These are phyloP conservation scores for Operophtera brumata DNA, from an alignment of 2,888 invertebrate species.

Conservation along the genomic window DNA sequence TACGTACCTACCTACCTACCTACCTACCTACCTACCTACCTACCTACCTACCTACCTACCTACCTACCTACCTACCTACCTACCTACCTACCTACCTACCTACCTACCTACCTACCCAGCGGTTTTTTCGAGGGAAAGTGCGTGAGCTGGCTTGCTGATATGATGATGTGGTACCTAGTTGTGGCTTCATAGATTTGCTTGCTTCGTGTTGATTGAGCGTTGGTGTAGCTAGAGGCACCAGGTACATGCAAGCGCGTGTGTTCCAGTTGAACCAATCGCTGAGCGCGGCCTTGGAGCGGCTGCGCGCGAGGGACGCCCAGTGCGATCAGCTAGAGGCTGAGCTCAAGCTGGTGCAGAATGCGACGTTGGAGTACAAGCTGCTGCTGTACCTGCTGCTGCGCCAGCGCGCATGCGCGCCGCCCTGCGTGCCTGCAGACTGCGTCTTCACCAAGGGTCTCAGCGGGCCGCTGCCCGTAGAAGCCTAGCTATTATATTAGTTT, in stretches of 20 bases:
- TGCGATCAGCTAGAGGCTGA: slow-evolving; percentile 59
- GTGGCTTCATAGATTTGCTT: no score
- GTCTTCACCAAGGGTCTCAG: slow-evolving; percentile 47
- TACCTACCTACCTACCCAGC: background rate
- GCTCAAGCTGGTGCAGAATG: slow-evolving; percentile 57
- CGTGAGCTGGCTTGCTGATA: no score
- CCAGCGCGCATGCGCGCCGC: slow-evolving; percentile 47
- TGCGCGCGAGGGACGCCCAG: slow-evolving; percentile 57
- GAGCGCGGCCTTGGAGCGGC: slow-evolving; percentile 48
- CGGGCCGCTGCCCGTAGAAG: slow-evolving; percentile 1
- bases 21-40: no score
- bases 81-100: no score
- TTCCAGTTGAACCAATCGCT: slow-evolving; percentile 39
- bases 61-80: no score
- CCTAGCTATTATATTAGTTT: background rate
- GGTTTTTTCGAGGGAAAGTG: no score
- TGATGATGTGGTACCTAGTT: no score
- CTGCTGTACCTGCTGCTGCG: slow-evolving; percentile 61
- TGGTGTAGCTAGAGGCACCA: no score
- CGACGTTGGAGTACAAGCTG: slow-evolving; percentile 65
- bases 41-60: no score
- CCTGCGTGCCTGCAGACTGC: slow-evolving; percentile 40
- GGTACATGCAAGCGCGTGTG: no score
- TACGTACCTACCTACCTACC: no score
- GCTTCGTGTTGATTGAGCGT: no score